phyloP scores from a whole-genome alignment of 2,113 vertebrate species.

The Microcebus jonahi region DNA sequence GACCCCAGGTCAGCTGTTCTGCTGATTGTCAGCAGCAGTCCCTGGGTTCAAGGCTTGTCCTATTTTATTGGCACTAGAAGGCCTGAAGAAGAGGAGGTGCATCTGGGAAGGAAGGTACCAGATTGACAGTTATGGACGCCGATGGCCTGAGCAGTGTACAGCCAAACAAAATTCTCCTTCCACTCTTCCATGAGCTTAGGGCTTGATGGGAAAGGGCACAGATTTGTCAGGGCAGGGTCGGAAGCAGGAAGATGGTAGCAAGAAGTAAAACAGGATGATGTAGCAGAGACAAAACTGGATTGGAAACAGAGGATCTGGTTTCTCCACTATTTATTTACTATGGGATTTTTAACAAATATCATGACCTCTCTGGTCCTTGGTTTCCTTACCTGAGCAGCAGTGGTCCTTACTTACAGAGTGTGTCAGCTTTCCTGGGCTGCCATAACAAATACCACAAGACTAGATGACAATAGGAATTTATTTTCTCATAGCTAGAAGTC shows the following conservation, averaged over 20 bases:
- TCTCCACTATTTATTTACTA: background rate
- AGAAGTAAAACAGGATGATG: background rate
- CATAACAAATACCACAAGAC: background rate
- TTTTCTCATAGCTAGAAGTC: background rate
- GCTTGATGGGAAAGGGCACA: background rate
- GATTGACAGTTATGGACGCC: rapidly evolving
- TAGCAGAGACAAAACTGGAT: background rate
- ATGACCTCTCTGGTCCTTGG: background rate
- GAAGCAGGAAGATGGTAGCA: background rate
- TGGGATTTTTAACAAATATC: background rate
- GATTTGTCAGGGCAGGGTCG: rapidly evolving
- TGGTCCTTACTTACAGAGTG: background rate
- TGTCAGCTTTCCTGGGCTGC: background rate
- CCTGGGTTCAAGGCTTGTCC: background rate
- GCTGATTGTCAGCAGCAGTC: background rate
- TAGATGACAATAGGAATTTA: background rate
- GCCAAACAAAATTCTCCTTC: background rate
- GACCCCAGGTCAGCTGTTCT: background rate
- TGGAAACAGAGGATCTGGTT: background rate
- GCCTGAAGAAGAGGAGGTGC: background rate
- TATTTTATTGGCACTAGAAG: background rate
- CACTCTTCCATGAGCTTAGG: background rate
- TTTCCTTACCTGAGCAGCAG: background rate
- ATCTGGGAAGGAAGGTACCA: background rate
- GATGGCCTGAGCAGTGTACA: background rate